phyloP scores from a whole-genome alignment of 2,797 vertebrate genomes.

The Eptatretus atami region DNA sequence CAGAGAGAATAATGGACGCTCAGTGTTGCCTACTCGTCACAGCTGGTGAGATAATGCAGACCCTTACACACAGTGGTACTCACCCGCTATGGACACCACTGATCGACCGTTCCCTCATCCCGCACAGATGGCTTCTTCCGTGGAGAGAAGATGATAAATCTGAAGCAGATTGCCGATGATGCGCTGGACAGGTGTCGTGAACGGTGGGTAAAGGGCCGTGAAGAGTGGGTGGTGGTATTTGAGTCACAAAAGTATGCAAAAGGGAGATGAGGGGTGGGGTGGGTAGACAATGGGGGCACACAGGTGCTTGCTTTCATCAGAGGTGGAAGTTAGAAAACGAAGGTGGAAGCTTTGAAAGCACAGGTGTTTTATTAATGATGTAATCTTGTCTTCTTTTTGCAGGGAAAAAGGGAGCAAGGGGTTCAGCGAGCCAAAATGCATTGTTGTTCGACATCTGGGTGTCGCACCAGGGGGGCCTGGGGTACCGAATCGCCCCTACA shows the following conservation, averaged over 20 bases:
- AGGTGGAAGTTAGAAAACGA: too few relatives aligned
- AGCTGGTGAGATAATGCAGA: conserved; percentile 27
- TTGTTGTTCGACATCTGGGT: conserved; percentile 60
- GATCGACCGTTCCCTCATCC: neutral
- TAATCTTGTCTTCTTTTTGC: too few relatives aligned
- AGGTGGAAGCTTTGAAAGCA: too few relatives aligned
- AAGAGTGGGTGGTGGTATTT: too few relatives aligned
- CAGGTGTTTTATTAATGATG: too few relatives aligned
- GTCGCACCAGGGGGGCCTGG: conserved; percentile 15
- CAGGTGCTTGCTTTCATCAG: too few relatives aligned
- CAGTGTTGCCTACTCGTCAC: conserved; percentile 56
- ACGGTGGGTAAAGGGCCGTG: conserved; percentile 25
- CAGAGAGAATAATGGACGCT: conserved; percentile 60
- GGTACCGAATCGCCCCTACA: conserved; percentile 21
- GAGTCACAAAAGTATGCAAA: too few relatives aligned
- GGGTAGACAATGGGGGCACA: too few relatives aligned
- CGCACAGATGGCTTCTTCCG: conserved; percentile 65
- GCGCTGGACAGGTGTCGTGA: conserved; percentile 53
- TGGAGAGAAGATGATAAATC: conserved; percentile 70
- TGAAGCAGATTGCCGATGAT: conserved; percentile 67
- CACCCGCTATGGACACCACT: neutral
- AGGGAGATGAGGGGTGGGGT: too few relatives aligned
- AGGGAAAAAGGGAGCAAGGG: conserved; percentile 16
- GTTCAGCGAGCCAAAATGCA: conserved; percentile 26
- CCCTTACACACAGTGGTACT: neutral